Evolutionary conservation across 2,888 invertebrate genomes (phyloP), one percentile per base, ranked within the genome.

Genomic region (Pollenia griseotomentosa): DNA sequence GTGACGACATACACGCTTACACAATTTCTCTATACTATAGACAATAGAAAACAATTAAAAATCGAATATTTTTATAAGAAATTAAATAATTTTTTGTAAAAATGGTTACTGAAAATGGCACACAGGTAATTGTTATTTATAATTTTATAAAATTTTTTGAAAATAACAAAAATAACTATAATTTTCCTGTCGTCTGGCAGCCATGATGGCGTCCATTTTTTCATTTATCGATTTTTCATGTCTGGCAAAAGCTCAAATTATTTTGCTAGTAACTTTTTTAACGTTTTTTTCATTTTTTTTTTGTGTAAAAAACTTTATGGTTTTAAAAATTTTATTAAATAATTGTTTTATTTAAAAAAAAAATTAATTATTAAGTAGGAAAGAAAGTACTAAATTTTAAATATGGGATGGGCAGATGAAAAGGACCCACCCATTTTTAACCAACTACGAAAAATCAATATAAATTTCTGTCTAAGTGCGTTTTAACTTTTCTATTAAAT

Each of bases 91-190:
- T 63, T 74, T 82, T 59, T 51, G n/a, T 63, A 92, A 92, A 83
- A 91, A 94, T 94, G 93, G 93, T 94, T 87, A 94, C 93, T 79
- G 93, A 94, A 91, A 93, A 93, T 89, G 93, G 93, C 92, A 91
- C 92, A 86, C 93, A 93, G 93, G 93, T 94, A 93, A 90, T 73
- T 57, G 10, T 46, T 68, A 33, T 48, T 59, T 8, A 10, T 5
- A 48, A 55, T 51, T 68, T 66, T 9, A n/a, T 51, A 55, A 33
- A 19, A 16, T 70, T 79, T 59, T 16, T 7, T 55, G 12, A 51
- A 78, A 61, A 57, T 71, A 5, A 3, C 23, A 16, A 59, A 68
- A 65, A n/a, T 48, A 12, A 6, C 12, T 33, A 33, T 89, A 83
- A 55, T 70, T 16, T 44, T 75, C 23, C 83, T 90, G 74, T 85